Base-by-base conservation (phyloP, 2,113 vertebrate species). In the Hippocampus barbouri region DNA sequence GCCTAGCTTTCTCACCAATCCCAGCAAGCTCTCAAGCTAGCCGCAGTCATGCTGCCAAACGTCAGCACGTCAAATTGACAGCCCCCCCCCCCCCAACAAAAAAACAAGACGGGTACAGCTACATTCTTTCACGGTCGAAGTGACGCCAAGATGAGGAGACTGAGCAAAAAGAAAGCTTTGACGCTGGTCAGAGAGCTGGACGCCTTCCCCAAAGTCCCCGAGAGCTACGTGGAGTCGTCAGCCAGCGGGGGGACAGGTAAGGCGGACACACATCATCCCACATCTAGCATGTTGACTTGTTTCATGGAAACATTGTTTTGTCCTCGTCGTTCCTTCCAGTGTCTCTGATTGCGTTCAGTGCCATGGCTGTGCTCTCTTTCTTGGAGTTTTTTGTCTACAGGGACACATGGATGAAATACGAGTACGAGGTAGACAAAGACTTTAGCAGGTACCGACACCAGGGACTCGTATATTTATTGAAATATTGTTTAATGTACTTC, bases 341-440 rank as follows among this genome's bases (percentile, higher is more conserved):
- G 90, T 98, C 97, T 83, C 76, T 99, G 75, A 91, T 98, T 79
- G 97, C 97, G 1, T 98, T 99, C 89, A 93, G 92, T 6, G 91
- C 94, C 0, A 98, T 99, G 92, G 96, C 94, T 74, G 85, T 94
- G 34, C 91, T 99, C 73, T 95, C 96, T 74, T 82, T 98, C 78
- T 93, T 98, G 91, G 97, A 99, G 69, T 99, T 99, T 91, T 96
- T 91, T 34, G 96, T 98, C 18, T 99, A 98, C 89, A 95, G 88
- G 75, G 94, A 97, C 82, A 98, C 97, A 0, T 98, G 96, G 96
- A 98, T 99, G 96, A 96, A 94, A 78, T 99, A 99, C 0, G 96
- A 98, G 67, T 99, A 98, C 83, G 96, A 98, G 90, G 97, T 99
- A 82, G 97, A 99, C 91, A 98, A 94, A 84, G 97, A 99, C 86